These are phyloP conservation scores for Syngnathus rostellatus DNA, from an alignment of 2,797 vertebrate species.

Conservation along the genomic window DNA sequence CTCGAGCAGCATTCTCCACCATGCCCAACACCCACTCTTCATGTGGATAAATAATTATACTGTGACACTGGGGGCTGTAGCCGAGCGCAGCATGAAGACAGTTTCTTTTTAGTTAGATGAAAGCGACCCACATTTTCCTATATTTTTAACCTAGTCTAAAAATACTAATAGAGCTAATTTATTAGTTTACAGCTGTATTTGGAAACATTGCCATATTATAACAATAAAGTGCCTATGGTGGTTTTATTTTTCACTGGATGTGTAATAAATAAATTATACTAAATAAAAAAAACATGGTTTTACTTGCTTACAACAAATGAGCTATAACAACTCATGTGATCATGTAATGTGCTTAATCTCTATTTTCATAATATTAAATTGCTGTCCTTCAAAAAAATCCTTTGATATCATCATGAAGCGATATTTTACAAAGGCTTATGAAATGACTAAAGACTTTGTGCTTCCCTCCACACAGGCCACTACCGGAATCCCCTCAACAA, in stretches of 20 bases:
- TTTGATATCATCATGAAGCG: neutral
- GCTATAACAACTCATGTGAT: neutral
- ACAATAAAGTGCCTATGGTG: too few relatives aligned
- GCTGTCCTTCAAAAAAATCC: neutral
- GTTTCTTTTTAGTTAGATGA: neutral
- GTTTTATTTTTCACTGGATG: too few relatives aligned
- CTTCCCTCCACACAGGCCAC: conserved; percentile 72
- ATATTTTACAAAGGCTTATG: too few relatives aligned
- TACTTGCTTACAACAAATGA: too few relatives aligned
- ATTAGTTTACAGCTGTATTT: too few relatives aligned
- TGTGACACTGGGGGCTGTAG: conserved; percentile 31
- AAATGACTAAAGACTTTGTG: neutral
- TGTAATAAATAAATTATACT: too few relatives aligned
- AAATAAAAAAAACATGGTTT: too few relatives aligned
- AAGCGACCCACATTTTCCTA: too few relatives aligned
- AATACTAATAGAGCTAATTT: too few relatives aligned
- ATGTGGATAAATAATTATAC: conserved; percentile 35
- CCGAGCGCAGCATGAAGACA: conserved; percentile 22
- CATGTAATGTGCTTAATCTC: neutral
- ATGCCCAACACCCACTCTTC: conserved; percentile 42
- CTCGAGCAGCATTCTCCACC: conserved; percentile 26
- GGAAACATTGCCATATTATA: too few relatives aligned
- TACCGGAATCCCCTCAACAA: conserved; percentile 94
- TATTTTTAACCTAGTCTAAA: too few relatives aligned
- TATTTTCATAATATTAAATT: neutral